Percentiles rank a stretch among this genome's conserved stretches.
phyloP scores from a whole-genome alignment of 1,140 invertebrate genomes.

The Maconellicoccus hirsutus region DNA sequence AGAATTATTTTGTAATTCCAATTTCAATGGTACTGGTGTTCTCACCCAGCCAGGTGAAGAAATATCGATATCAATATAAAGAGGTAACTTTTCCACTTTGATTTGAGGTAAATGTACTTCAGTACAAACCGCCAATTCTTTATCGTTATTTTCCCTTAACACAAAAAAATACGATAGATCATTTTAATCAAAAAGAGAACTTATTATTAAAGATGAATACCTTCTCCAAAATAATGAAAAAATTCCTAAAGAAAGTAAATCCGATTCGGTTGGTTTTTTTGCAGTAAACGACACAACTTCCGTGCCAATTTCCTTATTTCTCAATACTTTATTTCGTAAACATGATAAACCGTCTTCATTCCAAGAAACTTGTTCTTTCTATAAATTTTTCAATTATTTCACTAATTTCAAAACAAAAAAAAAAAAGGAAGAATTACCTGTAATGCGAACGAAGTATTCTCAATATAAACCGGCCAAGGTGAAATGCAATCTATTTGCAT shows the following conservation, averaged over 20 bases:
- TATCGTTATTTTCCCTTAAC: slow-evolving; percentile 33
- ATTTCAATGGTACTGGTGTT: neutral
- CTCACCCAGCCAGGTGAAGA: neutral
- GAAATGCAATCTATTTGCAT: slow-evolving; percentile 52
- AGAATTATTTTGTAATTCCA: slow-evolving; percentile 4
- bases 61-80: neutral
- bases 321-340: slow-evolving; percentile 25
- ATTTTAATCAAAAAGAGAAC: neutral
- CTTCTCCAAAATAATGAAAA: slow-evolving; percentile 66
- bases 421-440: slow-evolving; percentile 34
- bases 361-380: slow-evolving; percentile 23
- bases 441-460: slow-evolving; percentile 49
- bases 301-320: slow-evolving; percentile 33
- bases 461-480: slow-evolving; percentile 53
- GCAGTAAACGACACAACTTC: slow-evolving; percentile 38
- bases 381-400: neutral
- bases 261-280: slow-evolving; percentile 35
- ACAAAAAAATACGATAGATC: slow-evolving; percentile 29
- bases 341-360: slow-evolving; percentile 24
- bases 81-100: slow-evolving; percentile 42
- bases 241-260: slow-evolving; percentile 49
- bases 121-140: slow-evolving; percentile 37
- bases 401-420: neutral
- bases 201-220: slow-evolving; percentile 34
- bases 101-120: slow-evolving; percentile 44